Evolutionary conservation across 1,140 invertebrate species (phyloP), one percentile per base, ranked within the genome.

Genomic region (Conopomorpha cramerella): DNA sequence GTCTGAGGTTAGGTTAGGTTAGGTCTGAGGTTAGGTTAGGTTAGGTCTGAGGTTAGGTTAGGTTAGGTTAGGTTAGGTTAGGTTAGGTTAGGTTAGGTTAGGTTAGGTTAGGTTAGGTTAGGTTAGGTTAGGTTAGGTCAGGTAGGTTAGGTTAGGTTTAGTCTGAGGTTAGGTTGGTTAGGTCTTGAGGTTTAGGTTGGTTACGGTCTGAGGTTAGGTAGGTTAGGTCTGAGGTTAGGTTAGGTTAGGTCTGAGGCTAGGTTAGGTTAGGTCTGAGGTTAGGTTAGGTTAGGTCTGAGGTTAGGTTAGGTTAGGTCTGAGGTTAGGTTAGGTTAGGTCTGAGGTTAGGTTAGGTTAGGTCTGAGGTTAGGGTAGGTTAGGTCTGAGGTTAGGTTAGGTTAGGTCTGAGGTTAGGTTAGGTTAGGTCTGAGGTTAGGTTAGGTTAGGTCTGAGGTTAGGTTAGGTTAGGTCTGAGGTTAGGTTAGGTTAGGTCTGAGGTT

Each of bases 191-290:
- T 10, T 25, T 25, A 26, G 27, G 27, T 41, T 29, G 25, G 13
- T n/a, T 36, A 3, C 25, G 25, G 16, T 13, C 4, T 13, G 8
- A 14, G 19, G 16, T 33, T 14, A 28, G 26, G 35, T 33, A 19
- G 36, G 36, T 38, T 38, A 19, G 26, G 36, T 38, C n/a, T n/a
- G 35, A 19, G 36, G 36, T 38, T 32, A 19, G 28, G 36, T 32
- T 38, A 19, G 36, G 36, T 38, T 38, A 19, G 18, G 36, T 38
- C 34, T 11, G n/a, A n/a, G n/a, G 36, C n/a, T 32, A 45, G 39
- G 44, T 40, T 46, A 45, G 39, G 43, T 23, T 23, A 23, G 44
- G 47, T 46, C n/a, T n/a, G n/a, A 42, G 23, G 43, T 43, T 46
- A 46, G 42, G 44, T 43, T 46, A 40, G 30, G 44, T 17, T 46